A percentile compares a stretch with the other conserved stretches of the same genome.
Conservation (phyloP, 2,888 invertebrate genomes). For the Athripsodes cinereus region DNA sequence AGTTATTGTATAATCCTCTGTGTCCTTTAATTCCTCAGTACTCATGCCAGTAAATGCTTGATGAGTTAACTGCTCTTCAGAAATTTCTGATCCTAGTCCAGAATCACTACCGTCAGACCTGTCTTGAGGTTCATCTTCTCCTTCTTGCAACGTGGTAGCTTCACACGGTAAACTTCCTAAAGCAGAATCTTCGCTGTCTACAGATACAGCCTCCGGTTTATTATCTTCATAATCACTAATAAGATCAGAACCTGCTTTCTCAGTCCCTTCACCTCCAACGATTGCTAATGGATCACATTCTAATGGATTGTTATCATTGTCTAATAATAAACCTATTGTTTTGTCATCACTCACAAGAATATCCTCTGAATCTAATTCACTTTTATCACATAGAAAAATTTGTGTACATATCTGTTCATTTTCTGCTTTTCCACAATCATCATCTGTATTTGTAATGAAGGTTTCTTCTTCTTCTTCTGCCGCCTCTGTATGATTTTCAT, state of each 20-base stretch:
- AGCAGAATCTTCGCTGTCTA: constrained; percentile 58
- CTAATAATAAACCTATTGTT: background rate
- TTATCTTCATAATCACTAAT: constrained; percentile 50
- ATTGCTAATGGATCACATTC: background rate
- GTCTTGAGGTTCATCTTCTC: constrained; percentile 57
- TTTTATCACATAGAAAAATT: constrained; percentile 1
- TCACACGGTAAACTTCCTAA: constrained; percentile 55
- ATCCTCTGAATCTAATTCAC: background rate
- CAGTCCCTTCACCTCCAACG: background rate
- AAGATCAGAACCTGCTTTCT: constrained; percentile 35
- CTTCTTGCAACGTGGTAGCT: constrained; percentile 37
- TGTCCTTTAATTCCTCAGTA: constrained; percentile 32
- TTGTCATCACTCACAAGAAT: background rate
- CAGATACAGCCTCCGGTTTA: constrained; percentile 48
- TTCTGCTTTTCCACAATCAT: too few species aligned
- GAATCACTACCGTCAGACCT: constrained; percentile 81
- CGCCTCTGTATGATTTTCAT: too few species aligned
- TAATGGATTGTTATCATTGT: constrained; percentile 4
- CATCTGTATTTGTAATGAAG: too few species aligned
- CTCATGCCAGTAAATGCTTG: constrained; percentile 25
- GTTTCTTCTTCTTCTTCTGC: too few species aligned
- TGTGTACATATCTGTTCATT: background rate
- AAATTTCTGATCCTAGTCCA: constrained; percentile 71
- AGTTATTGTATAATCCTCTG: constrained; percentile 9
- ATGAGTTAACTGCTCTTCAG: constrained; percentile 44